Percentiles rank a stretch among this genome's conserved stretches.
phyloP scores from a whole-genome alignment of 2,888 invertebrate species.

The Sepioteuthis lessoniana region DNA sequence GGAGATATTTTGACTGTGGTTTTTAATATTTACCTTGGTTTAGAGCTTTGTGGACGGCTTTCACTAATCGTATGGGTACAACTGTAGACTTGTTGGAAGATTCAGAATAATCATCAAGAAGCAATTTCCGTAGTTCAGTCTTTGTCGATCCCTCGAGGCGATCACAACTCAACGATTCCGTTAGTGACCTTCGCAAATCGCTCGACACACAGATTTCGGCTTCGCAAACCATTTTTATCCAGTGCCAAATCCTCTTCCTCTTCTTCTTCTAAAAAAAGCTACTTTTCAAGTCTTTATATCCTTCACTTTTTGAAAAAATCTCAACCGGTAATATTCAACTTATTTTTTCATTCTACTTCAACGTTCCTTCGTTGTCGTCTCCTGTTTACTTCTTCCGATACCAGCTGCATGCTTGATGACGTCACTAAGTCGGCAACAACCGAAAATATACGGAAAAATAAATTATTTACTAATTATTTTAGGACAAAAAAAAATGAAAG shows the following conservation, averaged over 20 bases:
- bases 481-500: not conserved
- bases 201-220: not conserved
- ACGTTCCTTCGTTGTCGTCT: not conserved
- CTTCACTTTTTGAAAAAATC: not conserved
- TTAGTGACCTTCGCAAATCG: not conserved
- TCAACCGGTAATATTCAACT: not conserved
- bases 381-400: no score
- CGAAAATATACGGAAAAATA: not conserved
- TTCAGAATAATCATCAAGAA: not conserved
- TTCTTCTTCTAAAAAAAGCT: not conserved
- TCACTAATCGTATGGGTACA: conserved; percentile 6
- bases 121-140: not conserved
- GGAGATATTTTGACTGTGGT: not conserved
- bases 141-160: not conserved
- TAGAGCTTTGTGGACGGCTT: not conserved
- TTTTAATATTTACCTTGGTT: conserved; percentile 36
- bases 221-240: not conserved
- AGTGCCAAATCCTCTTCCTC: not conserved
- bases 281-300: not conserved
- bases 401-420: conserved; percentile 1
- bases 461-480: not conserved
- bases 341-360: not conserved
- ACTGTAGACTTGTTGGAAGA: not conserved
- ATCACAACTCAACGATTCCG: not conserved
- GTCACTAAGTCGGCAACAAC: not conserved